phyloP scores from a whole-genome alignment of 2,888 invertebrate species.

The Nesidiocoris tenuis region DNA sequence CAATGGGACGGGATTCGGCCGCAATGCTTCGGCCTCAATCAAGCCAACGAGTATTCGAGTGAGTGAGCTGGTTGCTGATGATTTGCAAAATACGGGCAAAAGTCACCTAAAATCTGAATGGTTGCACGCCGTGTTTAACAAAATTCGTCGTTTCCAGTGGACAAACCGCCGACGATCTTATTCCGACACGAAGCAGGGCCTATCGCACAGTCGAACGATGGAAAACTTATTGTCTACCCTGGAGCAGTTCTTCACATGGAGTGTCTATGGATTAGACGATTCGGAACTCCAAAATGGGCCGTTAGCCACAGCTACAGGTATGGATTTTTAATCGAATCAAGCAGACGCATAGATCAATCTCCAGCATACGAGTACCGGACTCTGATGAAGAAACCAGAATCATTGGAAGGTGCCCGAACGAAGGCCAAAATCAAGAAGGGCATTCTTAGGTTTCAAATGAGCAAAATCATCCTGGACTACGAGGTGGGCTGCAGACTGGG shows the following conservation, averaged over 20 bases:
- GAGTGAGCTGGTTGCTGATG: constrained; percentile 54
- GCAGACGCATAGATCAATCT: background rate
- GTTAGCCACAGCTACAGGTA: constrained; percentile 67
- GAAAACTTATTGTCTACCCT: constrained; percentile 80
- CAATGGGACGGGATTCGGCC: constrained; percentile 80
- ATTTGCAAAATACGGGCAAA: too few relatives aligned
- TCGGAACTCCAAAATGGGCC: constrained; percentile 84
- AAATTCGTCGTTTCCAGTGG: too few relatives aligned
- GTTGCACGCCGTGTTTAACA: constrained; percentile 31
- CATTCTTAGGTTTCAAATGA: too few relatives aligned
- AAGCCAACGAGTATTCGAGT: constrained; percentile 84
- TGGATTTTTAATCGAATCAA: background rate
- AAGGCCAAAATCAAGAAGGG: too few relatives aligned
- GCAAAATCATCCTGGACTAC: too few relatives aligned
- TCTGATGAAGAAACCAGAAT: too few relatives aligned
- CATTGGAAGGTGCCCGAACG: too few relatives aligned
- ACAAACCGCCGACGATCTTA: constrained; percentile 80
- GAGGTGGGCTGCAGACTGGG: too few relatives aligned
- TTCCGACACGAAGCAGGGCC: constrained; percentile 80
- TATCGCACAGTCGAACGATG: constrained; percentile 83
- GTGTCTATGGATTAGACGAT: constrained; percentile 81
- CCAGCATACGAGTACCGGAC: too few relatives aligned
- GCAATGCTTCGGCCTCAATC: constrained; percentile 76
- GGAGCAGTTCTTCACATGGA: constrained; percentile 85
- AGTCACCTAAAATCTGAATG: too few relatives aligned